Evolutionary conservation across 2,113 vertebrate genomes (phyloP), one percentile per base, ranked within the genome.

Genomic region (Xiphophorus couchianus): DNA sequence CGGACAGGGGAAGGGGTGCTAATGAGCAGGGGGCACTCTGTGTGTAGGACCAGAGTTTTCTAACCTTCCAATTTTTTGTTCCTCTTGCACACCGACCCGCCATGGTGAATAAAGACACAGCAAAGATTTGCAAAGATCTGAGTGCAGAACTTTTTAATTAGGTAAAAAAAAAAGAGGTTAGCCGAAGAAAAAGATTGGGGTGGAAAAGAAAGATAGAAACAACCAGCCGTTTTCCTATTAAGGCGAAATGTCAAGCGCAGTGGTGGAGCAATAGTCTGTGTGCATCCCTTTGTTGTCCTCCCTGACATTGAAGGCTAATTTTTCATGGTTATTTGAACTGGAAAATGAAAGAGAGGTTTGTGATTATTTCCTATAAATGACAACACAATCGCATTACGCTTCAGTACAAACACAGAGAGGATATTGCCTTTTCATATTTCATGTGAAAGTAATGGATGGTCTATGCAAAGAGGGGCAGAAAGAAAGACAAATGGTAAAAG

Each of bases 281-380:
- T 88, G 90, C 90, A 91, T 94, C 92, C 94, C 95, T 97, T 96
- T 96, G 95, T 96, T 96, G 94, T 94, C 91, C 95, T 94, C 91
- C 84, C 95, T 97, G 96, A 98, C 96, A 96, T 95, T 96, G 96
- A 96, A 95, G 96, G 96, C 96, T 97, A 97, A 97, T 97, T 97
- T 97, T 97, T 98, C 96, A 97, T 98, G 96, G 96, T 97, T 97
- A 96, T 97, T 97, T 98, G 96, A 96, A 96, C 96, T 97, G 96
- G 96, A 97, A 97, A 97, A 97, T 97, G 94, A 95, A 95, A 94
- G 94, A 95, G 96, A 96, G 96, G 96, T 96, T 96, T 95, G 94
- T 86, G 96, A 97, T 97, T 96, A 97, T 98, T 97, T 96, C 97
- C 96, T 96, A 96, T 97, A 97, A 97, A 96, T 97, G 97, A 98